phyloP scores from a whole-genome alignment of 1,140 invertebrate species.

The Sitodiplosis mosellana region DNA sequence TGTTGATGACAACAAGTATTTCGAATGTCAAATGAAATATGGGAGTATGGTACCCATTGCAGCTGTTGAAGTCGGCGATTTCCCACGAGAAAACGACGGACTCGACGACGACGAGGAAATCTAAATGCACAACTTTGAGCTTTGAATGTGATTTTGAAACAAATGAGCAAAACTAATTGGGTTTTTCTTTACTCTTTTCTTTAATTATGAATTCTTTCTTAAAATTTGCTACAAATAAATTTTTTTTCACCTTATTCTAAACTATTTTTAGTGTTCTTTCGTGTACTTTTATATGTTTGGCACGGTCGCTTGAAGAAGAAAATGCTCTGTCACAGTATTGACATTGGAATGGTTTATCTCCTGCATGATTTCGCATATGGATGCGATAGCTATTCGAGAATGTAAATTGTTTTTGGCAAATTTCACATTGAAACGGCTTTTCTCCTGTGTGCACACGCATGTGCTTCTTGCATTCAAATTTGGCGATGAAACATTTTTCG shows the following conservation, averaged over 20 bases:
- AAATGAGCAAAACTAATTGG: no score
- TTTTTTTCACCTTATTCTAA: no score
- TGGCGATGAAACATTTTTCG: not conserved
- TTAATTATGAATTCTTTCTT: no score
- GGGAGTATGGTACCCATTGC: conserved; percentile 82
- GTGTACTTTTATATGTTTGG: conserved; percentile 22
- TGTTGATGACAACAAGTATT: conserved; percentile 73
- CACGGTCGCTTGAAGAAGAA: conserved; percentile 22
- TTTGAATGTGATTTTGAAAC: no score
- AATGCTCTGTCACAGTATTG: conserved; percentile 22
- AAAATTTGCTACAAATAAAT: no score
- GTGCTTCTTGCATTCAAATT: not conserved
- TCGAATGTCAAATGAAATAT: conserved; percentile 78
- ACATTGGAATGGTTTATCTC: conserved; percentile 22
- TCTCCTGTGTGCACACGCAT: conserved; percentile 7
- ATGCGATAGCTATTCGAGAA: conserved; percentile 25
- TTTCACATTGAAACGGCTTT: conserved; percentile 20
- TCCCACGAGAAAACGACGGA: conserved; percentile 72
- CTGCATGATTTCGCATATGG: conserved; percentile 24
- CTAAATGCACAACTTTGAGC: no score
- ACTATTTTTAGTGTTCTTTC: no score
- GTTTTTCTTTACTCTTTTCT: no score
- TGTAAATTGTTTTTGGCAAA: conserved; percentile 24
- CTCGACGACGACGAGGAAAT: no score
- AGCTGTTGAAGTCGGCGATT: conserved; percentile 73